phyloP scores from a whole-genome alignment of 2,888 invertebrate genomes.

The Euphydryas editha region DNA sequence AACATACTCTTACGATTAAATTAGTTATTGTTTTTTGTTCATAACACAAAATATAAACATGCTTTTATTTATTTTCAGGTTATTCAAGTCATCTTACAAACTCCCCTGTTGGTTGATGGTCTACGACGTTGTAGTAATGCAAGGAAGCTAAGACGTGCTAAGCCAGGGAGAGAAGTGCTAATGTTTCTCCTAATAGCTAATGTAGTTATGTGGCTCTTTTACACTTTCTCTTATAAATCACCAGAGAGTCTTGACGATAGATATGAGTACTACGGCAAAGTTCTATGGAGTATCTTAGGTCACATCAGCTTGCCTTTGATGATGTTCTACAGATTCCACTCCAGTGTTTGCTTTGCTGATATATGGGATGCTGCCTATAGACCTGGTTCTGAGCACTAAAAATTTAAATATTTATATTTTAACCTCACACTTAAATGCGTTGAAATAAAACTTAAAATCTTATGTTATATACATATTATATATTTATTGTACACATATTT shows the following conservation, averaged over 20 bases:
- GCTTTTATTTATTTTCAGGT: constrained; percentile 66
- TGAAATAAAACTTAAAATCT: not conserved
- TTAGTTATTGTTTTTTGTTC: not conserved
- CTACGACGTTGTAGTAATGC: constrained; percentile 89
- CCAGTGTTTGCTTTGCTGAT: constrained; percentile 90
- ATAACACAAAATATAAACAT: not conserved
- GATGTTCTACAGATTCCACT: constrained; percentile 91
- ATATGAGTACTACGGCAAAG: constrained; percentile 87
- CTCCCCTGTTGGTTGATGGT: constrained; percentile 88
- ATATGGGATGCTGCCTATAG: constrained; percentile 91
- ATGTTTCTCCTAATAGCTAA: constrained; percentile 90
- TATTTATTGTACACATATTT: too few species aligned
- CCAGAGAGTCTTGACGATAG: constrained; percentile 80
- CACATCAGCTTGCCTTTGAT: constrained; percentile 89
- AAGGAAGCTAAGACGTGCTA: constrained; percentile 84
- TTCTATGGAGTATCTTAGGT: constrained; percentile 88
- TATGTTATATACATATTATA: too few species aligned
- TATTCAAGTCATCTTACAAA: constrained; percentile 89
- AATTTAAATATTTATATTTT: not conserved
- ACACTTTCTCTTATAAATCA: constrained; percentile 86
- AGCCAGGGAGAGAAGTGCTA: constrained; percentile 89
- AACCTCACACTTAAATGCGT: not conserved
- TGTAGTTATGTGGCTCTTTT: constrained; percentile 90
- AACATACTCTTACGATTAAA: too few species aligned
- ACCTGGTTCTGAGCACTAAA: constrained; percentile 76